Percentiles rank a stretch among this genome's conserved stretches.
Evolutionary conservation across 2,797 vertebrate species (phyloP).

Genomic region (Anisognathus igniventris): DNA sequence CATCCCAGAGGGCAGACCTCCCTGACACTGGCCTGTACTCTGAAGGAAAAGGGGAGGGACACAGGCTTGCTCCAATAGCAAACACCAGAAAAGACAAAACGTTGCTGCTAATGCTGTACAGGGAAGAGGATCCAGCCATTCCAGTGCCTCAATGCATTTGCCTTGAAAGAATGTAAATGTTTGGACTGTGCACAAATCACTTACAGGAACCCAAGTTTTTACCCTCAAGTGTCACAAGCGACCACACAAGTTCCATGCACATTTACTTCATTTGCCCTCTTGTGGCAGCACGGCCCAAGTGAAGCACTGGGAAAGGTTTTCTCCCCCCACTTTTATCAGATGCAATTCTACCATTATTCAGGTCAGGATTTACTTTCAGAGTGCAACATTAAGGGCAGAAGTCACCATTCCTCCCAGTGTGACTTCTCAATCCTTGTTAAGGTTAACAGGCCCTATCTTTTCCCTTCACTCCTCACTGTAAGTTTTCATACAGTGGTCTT

Average conservation of each 20-base stretch:
- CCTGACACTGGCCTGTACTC: neutral
- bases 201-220: neutral
- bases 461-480: neutral
- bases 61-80: neutral
- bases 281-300: neutral
- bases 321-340: fast-evolving
- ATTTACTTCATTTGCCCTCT: constrained; percentile 36
- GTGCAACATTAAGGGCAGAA: neutral
- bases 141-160: neutral
- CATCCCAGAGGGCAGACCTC: neutral
- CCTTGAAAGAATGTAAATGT: neutral
- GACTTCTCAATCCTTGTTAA: neutral
- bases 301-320: neutral
- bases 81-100: neutral
- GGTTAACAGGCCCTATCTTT: neutral
- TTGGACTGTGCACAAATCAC: neutral
- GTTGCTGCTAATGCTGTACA: neutral
- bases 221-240: neutral
- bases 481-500: neutral
- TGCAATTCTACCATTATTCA: neutral
- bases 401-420: neutral
- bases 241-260: neutral
- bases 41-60: neutral
- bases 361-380: neutral
- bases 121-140: neutral